Base-by-base conservation (phyloP, 2,113 vertebrate species). In the Gila orcuttii region DNA sequence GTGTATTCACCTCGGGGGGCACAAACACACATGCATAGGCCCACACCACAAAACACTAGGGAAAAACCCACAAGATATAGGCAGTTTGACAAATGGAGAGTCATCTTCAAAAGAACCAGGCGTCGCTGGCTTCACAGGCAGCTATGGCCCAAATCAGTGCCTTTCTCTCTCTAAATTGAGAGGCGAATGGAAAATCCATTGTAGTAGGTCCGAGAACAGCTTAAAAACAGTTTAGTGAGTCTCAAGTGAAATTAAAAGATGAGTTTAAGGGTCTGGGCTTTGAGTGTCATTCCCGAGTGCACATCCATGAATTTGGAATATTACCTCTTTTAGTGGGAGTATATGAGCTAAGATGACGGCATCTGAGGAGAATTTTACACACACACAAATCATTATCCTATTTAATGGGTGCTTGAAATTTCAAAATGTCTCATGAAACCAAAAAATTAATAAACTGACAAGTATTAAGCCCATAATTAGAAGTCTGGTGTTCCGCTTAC, bases 21-120 rank as follows among this genome's bases (percentile, higher is more conserved):
- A 23, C 19, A 71, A 13, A 55, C n/a, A 76, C 73, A 76, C 39
- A 42, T 47, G 10, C 39, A 81, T 47, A 28, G 28, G 28, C 28
- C 28, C 28, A 31, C 60, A 17, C 23, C 31, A 45, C 23, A 42
- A 62, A 80, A 15, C 74, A n/a, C 78, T 74, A 66, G n/a, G 87
- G 89, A 89, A 86, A 90, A 87, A 87, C 90, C 88, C 79, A 64
- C 50, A 42, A 83, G 86, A 83, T 69, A 75, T 79, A 71, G 7
- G 87, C 85, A 82, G 87, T 76, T 77, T 90, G 88, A 92, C 82
- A 85, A 91, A 91, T 91, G 82, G 82, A 86, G 36, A 82, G 82
- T 89, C 28, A 12, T n/a, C 83, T 75, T 86, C 33, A 57, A 86
- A 86, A 83, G 66, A 33, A 42, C 60, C 50, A 13, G 6, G 17